Conservation (phyloP, 2,797 vertebrate genomes). For the Cottoperca gobio region DNA sequence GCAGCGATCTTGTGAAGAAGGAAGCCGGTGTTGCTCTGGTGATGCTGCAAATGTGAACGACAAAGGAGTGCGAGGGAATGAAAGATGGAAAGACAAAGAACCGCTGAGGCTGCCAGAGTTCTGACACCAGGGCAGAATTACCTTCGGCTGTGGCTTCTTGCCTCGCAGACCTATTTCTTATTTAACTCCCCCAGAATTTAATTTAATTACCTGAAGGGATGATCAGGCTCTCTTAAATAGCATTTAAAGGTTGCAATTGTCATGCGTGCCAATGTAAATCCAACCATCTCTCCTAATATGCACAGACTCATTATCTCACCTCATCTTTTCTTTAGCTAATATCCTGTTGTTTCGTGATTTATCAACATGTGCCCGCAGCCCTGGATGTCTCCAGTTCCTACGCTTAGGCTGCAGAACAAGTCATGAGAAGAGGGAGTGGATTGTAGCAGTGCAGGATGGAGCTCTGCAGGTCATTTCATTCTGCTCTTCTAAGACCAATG, state of each 20-base stretch:
- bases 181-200: slow-evolving; percentile 80
- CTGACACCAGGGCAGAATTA: slow-evolving; percentile 71
- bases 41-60: slow-evolving; percentile 40
- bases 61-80: slow-evolving; percentile 40
- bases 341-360: slow-evolving; percentile 60
- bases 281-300: slow-evolving; percentile 54
- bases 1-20: slow-evolving; percentile 11
- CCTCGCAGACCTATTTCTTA: slow-evolving; percentile 81
- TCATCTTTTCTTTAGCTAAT: slow-evolving; percentile 31
- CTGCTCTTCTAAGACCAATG: slow-evolving; percentile 38
- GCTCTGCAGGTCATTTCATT: slow-evolving; percentile 31
- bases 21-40: slow-evolving; percentile 25
- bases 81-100: slow-evolving; percentile 47
- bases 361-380: slow-evolving; percentile 41
- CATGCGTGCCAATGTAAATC: slow-evolving; percentile 74
- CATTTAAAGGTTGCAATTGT: slow-evolving; percentile 82
- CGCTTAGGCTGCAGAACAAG: slow-evolving; percentile 55
- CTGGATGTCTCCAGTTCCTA: slow-evolving; percentile 45
- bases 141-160: slow-evolving; percentile 68
- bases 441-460: slow-evolving; percentile 26
- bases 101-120: slow-evolving; percentile 34
- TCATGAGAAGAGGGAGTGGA: slow-evolving; percentile 42
- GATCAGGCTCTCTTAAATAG: slow-evolving; percentile 81
- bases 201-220: slow-evolving; percentile 80
- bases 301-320: slow-evolving; percentile 58